Percentiles rank a stretch among this genome's conserved stretches.
phyloP scores from a whole-genome alignment of 2,113 vertebrate genomes.

The Alosa alosa region DNA sequence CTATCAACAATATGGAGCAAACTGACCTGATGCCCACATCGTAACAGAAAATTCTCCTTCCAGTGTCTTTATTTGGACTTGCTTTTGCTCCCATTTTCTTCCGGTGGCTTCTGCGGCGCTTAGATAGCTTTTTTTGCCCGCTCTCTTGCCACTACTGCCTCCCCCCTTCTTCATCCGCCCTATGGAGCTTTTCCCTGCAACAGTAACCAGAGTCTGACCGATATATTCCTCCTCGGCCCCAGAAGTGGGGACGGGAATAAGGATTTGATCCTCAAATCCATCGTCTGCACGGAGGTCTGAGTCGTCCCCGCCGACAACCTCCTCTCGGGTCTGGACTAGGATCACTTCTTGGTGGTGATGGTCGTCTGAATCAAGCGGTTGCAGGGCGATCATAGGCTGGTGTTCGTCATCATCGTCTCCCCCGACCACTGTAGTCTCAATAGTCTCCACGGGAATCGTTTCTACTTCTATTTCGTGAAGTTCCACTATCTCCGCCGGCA shows the following conservation, averaged over 20 bases:
- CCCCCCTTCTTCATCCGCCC: constrained; percentile 84
- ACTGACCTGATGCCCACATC: constrained; percentile 97
- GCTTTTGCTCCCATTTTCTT: constrained; percentile 98
- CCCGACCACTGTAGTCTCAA: constrained; percentile 94
- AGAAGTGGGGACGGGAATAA: constrained; percentile 91
- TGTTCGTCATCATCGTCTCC: constrained; percentile 85
- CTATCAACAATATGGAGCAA: constrained; percentile 34
- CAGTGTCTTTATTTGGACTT: constrained; percentile 98
- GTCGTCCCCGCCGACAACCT: constrained; percentile 95
- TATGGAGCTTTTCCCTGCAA: constrained; percentile 86
- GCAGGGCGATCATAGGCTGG: constrained; percentile 94
- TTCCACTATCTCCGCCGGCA: constrained; percentile 97
- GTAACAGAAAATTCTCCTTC: constrained; percentile 98
- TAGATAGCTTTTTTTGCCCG: constrained; percentile 93
- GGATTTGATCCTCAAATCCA: constrained; percentile 94
- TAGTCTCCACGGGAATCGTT: constrained; percentile 95
- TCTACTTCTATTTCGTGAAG: constrained; percentile 98
- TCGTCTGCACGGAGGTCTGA: constrained; percentile 88
- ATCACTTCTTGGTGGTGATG: constrained; percentile 96
- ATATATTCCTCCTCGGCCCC: constrained; percentile 94
- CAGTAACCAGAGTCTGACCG: constrained; percentile 92
- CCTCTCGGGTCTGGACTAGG: constrained; percentile 94
- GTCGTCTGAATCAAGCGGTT: constrained; percentile 91
- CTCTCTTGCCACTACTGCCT: constrained; percentile 84
- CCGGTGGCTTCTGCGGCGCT: constrained; percentile 79